These are phyloP conservation scores for Lepidurus arcticus DNA, from an alignment of 1,140 invertebrate genomes.

Conservation along the genomic window DNA sequence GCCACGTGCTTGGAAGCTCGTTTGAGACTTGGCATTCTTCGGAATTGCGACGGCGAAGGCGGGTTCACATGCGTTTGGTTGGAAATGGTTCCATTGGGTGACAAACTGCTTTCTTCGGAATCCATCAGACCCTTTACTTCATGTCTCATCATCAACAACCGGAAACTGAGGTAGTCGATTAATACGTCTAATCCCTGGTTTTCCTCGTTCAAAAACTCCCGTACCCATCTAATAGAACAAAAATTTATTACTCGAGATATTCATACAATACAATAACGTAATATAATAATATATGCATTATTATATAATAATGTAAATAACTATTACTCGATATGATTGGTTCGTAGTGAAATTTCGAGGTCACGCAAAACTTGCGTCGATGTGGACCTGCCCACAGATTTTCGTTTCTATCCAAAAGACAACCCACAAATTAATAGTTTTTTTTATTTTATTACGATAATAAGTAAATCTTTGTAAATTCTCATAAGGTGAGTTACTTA, in stretches of 20 bases:
- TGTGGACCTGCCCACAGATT: slow-evolving; percentile 93
- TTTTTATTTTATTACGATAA: neutral
- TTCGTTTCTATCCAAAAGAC: slow-evolving; percentile 79
- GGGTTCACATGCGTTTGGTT: slow-evolving; percentile 16
- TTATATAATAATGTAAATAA: slow-evolving; percentile 4
- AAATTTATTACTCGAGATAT: slow-evolving; percentile 33
- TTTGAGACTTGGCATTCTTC: slow-evolving; percentile 27
- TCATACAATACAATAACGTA: neutral
- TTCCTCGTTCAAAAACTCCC: slow-evolving; percentile 92
- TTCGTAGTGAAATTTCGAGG: slow-evolving; percentile 95
- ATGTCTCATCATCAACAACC: slow-evolving; percentile 76
- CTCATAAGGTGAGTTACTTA: slow-evolving; percentile 49
- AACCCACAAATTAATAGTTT: slow-evolving; percentile 35
- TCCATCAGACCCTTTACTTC: slow-evolving; percentile 32
- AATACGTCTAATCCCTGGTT: slow-evolving; percentile 94
- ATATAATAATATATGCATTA: neutral
- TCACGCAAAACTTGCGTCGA: slow-evolving; percentile 96
- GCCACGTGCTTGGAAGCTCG: slow-evolving; percentile 62
- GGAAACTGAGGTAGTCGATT: slow-evolving; percentile 93
- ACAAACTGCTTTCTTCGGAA: slow-evolving; percentile 31
- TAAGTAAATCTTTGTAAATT: neutral
- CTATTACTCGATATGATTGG: slow-evolving; percentile 96
- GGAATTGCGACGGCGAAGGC: slow-evolving; percentile 19
- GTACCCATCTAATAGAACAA: slow-evolving; percentile 77
- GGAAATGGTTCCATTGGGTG: slow-evolving; percentile 15